phyloP scores from a whole-genome alignment of 2,113 vertebrate species.

The Anoplopoma fimbria region DNA sequence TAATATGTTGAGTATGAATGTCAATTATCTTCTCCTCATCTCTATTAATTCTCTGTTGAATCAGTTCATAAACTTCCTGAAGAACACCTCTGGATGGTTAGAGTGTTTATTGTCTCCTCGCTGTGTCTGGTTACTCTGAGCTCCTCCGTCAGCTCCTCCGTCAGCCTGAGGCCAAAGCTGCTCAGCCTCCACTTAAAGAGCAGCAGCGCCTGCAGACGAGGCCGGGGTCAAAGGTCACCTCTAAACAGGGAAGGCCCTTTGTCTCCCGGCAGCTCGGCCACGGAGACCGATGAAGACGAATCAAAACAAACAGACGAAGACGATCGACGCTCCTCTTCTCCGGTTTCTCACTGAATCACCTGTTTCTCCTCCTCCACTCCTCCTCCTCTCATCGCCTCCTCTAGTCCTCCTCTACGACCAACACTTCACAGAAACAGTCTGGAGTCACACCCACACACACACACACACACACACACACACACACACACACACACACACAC shows the following conservation, averaged over 20 bases:
- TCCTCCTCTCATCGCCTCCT: too few species aligned
- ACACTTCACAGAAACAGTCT: too few species aligned
- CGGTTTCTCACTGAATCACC: slow-evolving; percentile 85
- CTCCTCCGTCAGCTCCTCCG: slow-evolving; percentile 77
- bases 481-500: too few species aligned
- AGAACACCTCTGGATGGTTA: too few species aligned
- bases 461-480: too few species aligned
- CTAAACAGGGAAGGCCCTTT: slow-evolving; percentile 82
- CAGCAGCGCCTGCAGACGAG: slow-evolving; percentile 79
- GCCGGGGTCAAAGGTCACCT: slow-evolving; percentile 80
- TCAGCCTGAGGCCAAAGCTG: slow-evolving; percentile 81
- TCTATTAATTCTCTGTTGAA: too few species aligned
- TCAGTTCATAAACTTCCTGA: too few species aligned
- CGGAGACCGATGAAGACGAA: slow-evolving; percentile 85
- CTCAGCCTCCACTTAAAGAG: slow-evolving; percentile 82
- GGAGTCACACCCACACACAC: too few species aligned
- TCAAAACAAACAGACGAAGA: slow-evolving; percentile 86
- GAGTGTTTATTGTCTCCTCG: slow-evolving; percentile 29
- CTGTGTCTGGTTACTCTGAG: slow-evolving; percentile 80
- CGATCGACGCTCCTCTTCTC: slow-evolving; percentile 79
- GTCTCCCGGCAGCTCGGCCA: slow-evolving; percentile 84
- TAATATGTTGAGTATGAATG: too few species aligned
- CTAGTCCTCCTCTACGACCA: slow-evolving; percentile 49
- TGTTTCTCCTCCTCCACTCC: too few species aligned
- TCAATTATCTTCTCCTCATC: too few species aligned